Conservation (phyloP, 1,140 invertebrate genomes). For the Neodiprion lecontei region DNA sequence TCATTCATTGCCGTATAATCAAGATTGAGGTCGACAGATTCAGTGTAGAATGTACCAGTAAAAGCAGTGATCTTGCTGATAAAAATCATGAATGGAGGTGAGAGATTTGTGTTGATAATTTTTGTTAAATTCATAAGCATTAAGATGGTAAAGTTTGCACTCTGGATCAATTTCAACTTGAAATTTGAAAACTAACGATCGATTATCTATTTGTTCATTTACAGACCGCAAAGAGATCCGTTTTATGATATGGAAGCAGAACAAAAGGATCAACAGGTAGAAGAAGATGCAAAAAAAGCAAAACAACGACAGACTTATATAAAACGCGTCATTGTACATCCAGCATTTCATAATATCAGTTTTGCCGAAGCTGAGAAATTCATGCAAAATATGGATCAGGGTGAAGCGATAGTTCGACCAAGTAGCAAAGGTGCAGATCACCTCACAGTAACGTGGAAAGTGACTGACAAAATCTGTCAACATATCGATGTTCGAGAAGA, state of each 20-base stretch:
- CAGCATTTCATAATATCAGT: slow-evolving; percentile 96
- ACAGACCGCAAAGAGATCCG: slow-evolving; percentile 82
- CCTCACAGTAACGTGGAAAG: slow-evolving; percentile 98
- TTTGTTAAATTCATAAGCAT: slow-evolving; percentile 33
- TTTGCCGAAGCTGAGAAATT: slow-evolving; percentile 92
- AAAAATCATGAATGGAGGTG: slow-evolving; percentile 90
- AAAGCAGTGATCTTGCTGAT: slow-evolving; percentile 91
- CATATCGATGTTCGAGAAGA: slow-evolving; percentile 96
- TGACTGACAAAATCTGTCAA: slow-evolving; percentile 91
- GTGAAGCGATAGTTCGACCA: slow-evolving; percentile 95
- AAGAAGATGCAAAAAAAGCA: slow-evolving; percentile 82
- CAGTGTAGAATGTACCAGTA: slow-evolving; percentile 92
- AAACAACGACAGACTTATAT: slow-evolving; percentile 84
- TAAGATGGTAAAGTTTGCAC: not conserved
- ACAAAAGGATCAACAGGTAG: slow-evolving; percentile 78
- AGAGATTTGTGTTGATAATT: not conserved
- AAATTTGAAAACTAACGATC: slow-evolving; percentile 11
- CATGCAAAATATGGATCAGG: slow-evolving; percentile 92
- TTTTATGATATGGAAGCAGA: slow-evolving; percentile 93
- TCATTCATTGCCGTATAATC: slow-evolving; percentile 91
- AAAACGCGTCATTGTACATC: slow-evolving; percentile 97
- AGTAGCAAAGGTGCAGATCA: slow-evolving; percentile 97
- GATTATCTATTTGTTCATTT: slow-evolving; percentile 33
- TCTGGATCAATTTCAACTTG: not conserved
- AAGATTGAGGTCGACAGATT: slow-evolving; percentile 97